Percentiles rank a stretch among this genome's conserved stretches.
These are phyloP conservation scores for Setipinna tenuifilis DNA, from an alignment of 2,797 vertebrate genomes.

Conservation along the genomic window DNA sequence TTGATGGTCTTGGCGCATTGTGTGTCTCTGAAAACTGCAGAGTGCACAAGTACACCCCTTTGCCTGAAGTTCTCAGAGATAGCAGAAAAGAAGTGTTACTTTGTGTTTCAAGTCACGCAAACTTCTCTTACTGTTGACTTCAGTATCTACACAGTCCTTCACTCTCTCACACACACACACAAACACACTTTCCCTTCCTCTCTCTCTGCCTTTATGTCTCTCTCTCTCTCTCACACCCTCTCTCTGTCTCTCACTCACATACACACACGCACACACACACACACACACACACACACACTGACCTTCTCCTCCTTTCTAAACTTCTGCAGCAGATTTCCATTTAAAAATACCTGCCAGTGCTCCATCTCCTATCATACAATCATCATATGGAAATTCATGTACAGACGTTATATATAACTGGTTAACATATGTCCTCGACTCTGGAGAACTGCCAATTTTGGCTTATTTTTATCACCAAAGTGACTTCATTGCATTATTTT, in stretches of 20 bases:
- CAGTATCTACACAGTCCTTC: background rate
- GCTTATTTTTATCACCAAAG: background rate
- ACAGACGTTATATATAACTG: background rate
- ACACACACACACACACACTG: slow-evolving; percentile 21
- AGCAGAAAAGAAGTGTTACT: background rate
- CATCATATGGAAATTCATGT: background rate
- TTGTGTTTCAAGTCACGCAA: background rate
- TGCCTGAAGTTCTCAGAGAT: background rate
- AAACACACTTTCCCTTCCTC: background rate
- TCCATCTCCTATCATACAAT: background rate
- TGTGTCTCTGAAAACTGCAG: background rate
- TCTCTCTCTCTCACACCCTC: no score
- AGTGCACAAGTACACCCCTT: background rate
- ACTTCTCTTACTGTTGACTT: background rate
- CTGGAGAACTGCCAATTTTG: background rate
- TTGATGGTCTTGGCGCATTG: background rate
- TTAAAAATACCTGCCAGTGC: background rate
- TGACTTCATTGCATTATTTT: background rate
- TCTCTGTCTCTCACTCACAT: background rate
- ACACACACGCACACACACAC: slow-evolving; percentile 6
- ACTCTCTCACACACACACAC: background rate
- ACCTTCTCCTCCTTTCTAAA: background rate
- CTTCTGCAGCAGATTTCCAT: background rate
- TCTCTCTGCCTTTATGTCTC: no score
- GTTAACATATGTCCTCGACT: background rate